Evolutionary conservation across 2,888 invertebrate species (phyloP), one percentile per base, ranked within the genome.

Genomic region (Brassicogethes aeneus): DNA sequence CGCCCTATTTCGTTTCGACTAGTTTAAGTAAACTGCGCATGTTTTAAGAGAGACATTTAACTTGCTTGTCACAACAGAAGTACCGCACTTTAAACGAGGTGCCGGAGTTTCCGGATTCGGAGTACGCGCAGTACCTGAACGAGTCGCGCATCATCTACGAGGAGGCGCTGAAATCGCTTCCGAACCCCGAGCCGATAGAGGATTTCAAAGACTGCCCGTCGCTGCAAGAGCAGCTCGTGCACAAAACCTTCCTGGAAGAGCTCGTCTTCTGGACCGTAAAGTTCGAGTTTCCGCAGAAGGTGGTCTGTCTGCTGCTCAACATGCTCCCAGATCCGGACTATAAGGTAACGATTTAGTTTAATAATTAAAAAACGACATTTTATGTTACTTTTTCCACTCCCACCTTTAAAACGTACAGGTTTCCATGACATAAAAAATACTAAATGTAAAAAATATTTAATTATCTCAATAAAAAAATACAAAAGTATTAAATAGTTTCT

Each of bases 261-360:
- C 77, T 97, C 51, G 89, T 96, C 54, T 96, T 97, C 72, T 97
- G 97, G 96, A 93, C 92, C 15, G 92, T 96, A 45, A 90, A 90
- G 64, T 93, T 88, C 68, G 94, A 96, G 69, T 97, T 96, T 71
- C 96, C 96, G 1, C 94, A 96, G 70, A 93, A 92, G 64, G 79
- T 97, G 41, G 95, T 96, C 39, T 96, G 95, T 61, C 80, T 96
- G 51, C 70, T 97, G 45, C 77, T 97, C 39, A 93, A 94, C 64
- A 88, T 97, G 85, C 72, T 97, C 57, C 95, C 95, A 2, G 93
- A 95, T 71, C 86, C 88, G 50, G 84, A 87, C 58, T 96, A 95
- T 64, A 96, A 96, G 77, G 88, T 86, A 12, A 10, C n/a, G n/a
- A n/a, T n/a, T n/a, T n/a, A n/a, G n/a, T n/a, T n/a, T n/a, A n/a